Evolutionary conservation across 2,797 vertebrate genomes (phyloP).

Genomic region (Trematomus bernacchii): DNA sequence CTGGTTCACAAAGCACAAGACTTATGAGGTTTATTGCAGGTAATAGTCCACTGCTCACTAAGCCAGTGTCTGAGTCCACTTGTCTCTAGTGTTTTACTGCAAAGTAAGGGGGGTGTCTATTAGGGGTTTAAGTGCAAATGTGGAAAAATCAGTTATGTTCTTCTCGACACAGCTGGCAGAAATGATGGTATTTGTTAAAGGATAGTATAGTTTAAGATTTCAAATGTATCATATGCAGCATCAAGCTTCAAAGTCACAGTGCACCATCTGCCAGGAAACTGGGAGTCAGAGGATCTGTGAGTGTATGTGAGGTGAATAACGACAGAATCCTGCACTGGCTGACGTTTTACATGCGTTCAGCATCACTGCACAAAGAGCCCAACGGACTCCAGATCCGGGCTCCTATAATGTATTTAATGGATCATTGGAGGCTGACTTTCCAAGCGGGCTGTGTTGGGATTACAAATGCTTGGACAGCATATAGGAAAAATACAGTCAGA

Average conservation of each 20-base stretch:
- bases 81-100: conserved; percentile 28
- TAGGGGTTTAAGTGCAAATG: conserved; percentile 11
- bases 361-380: conserved; percentile 75
- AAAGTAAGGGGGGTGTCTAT: conserved; percentile 20
- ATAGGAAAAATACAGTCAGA: conserved; percentile 57
- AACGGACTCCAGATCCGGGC: conserved; percentile 73
- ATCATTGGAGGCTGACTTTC: conserved; percentile 72
- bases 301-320: conserved; percentile 73
- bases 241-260: conserved; percentile 54
- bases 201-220: not conserved
- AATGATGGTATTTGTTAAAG: conserved; percentile 1
- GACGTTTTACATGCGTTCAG: conserved; percentile 73
- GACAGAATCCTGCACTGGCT: conserved; percentile 62
- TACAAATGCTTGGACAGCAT: conserved; percentile 67
- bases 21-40: conserved; percentile 41
- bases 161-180: not conserved
- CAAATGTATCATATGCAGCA: conserved; percentile 35
- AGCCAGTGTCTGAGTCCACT: conserved; percentile 35
- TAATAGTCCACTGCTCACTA: conserved; percentile 32
- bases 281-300: conserved; percentile 68
- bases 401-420: conserved; percentile 74
- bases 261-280: conserved; percentile 69
- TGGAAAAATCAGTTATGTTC: not conserved
- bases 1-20: conserved; percentile 39
- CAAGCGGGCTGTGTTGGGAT: conserved; percentile 63